Conservation (phyloP, 2,888 invertebrate species). For the Frankliniella fusca region DNA sequence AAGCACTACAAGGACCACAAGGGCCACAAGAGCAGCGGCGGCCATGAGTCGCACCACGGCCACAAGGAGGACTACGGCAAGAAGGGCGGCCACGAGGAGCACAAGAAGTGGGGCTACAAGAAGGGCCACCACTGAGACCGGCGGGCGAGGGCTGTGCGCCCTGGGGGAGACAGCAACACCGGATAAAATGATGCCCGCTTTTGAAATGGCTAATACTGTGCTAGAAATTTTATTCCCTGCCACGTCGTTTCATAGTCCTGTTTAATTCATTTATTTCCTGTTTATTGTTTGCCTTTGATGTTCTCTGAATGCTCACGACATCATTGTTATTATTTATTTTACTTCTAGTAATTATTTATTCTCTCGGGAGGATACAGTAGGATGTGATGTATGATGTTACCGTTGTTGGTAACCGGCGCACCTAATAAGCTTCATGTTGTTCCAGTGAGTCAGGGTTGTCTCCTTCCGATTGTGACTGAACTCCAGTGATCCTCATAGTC, state of each 20-base stretch:
- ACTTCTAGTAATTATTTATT: background rate
- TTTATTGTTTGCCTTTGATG: conserved; percentile 8
- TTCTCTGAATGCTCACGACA: background rate
- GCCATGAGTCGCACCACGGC: conserved; percentile 70
- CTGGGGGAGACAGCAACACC: background rate
- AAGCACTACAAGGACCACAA: conserved; percentile 73
- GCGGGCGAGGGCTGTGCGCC: background rate
- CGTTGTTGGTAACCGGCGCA: background rate
- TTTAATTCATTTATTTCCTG: conserved; percentile 27
- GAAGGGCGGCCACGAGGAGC: conserved; percentile 73
- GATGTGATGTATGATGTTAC: no score
- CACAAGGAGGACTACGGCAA: conserved; percentile 72
- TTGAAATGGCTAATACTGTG: no score
- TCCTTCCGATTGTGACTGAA: conserved; percentile 17
- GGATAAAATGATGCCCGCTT: no score
- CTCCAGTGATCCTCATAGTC: conserved; percentile 20
- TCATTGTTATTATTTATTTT: conserved; percentile 20
- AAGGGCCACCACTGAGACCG: conserved; percentile 45
- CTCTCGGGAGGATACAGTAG: background rate
- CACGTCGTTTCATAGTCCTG: background rate
- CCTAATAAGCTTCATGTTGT: background rate
- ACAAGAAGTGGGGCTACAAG: conserved; percentile 71
- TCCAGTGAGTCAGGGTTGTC: background rate
- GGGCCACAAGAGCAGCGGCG: conserved; percentile 72
- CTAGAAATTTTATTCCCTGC: background rate